Base-by-base conservation (phyloP, 2,113 vertebrate species). In the Dolichotis patagonum region DNA sequence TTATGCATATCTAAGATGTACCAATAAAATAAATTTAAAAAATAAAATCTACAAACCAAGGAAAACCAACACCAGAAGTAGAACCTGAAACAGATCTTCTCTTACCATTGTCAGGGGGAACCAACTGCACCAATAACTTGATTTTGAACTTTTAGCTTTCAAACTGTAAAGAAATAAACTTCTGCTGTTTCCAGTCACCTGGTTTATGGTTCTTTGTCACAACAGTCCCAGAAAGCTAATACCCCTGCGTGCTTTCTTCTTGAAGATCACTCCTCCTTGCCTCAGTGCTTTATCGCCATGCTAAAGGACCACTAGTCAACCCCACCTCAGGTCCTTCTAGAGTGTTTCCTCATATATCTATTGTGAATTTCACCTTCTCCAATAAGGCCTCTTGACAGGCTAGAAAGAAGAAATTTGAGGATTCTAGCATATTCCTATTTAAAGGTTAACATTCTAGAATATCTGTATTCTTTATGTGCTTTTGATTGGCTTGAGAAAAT, bases 401-500 rank as follows among this genome's bases (percentile, higher is more conserved):
- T 80, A 80, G 35, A 56, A 83, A 73, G 82, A 87, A 89, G 16
- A 38, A 60, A 56, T 14, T 56, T 10, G 24, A 35, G 43, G 28
- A 17, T 92, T 22, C 90, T 87, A 77, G 62, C 35, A 78, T 35
- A 35, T 46, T 49, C 78, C 9, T 67, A 65, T 85, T 91, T 82
- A 85, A 90, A 87, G 28, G 62, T 81, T 90, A 92, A 88, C 71
- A 77, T 43, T 71, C 14, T 32, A 35, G 67, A 85, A 94, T 20
- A 43, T 46, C 65, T 97, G 49, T 41, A 13, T 90, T 95, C 81
- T 96, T 85, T 35, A 41, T 58, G 32, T 88, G 77, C 4, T 65
- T 82, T 84, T 56, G 82, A 69, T 90, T 85, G 69, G 58, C 52
- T 82, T 84, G 12, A 91, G 88, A 87, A 71, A 52, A 93, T n/a